Base-by-base conservation (phyloP, 2,888 invertebrate genomes). In the Colletes collaris region DNA sequence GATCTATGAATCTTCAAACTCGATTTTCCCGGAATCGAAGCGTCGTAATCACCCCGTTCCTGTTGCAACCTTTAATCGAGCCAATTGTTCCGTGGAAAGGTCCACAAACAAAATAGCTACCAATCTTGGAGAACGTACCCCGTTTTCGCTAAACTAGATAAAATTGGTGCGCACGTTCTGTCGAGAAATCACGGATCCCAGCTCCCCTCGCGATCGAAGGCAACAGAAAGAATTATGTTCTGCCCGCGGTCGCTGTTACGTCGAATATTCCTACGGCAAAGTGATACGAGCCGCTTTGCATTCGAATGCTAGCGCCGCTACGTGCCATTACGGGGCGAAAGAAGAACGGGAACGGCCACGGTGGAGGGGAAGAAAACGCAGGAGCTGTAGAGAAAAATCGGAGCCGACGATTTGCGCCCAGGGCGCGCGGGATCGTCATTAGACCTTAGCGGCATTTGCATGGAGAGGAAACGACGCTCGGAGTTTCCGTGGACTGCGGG, bases 341-440 rank as follows among this genome's bases (percentile, higher is more conserved):
- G 69, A 76, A 53, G 44, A 53, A 50, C 44, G 74, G 64, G 37
- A 72, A 46, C 40, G 56, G 27, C 27, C 59, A 8, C 40, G 6
- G 8, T 2, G 4, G 16, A 16, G 27, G 53, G 40, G 59, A 40
- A 66, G 52, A 40, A 40, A 40, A 40, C 27, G 27, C 27, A 27
- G 1, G n/a, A 66, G 60, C 63, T 27, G 27, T 56, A 52, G 62
- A 68, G 82, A 87, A 87, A 88, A 89, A 90, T 88, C 86, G 83
- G 82, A 83, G 81, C 75, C 84, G 84, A 81, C 87, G 89, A 89
- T 89, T 89, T 88, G 84, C 87, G 85, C 86, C 84, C 83, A 79
- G 76, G 86, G 87, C 79, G 84, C 84, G 83, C 87, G 83, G 86
- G 86, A 88, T 87, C 88, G 89, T 92, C 91, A 89, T 92, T 91